Evolutionary conservation across 2,888 invertebrate species (phyloP), one percentile per base, ranked within the genome.

Genomic region (Mythimna loreyi): DNA sequence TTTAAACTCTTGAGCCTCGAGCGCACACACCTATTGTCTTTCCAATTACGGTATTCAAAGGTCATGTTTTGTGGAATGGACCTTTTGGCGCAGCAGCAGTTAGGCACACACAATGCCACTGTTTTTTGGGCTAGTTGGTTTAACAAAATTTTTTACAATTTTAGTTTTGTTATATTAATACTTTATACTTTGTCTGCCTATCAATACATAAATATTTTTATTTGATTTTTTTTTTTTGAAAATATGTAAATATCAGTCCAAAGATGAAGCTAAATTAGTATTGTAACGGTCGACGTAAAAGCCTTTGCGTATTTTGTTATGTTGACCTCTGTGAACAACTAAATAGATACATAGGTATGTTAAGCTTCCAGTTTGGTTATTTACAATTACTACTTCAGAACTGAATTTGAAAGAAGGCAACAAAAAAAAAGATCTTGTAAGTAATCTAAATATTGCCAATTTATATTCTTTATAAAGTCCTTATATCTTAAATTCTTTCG

Each of bases 401-500:
- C 16, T 47, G n/a, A 9, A 25, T 4, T 25, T 11, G 19, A 68
- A 47, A 49, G 1, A 49, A 47, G 11, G 53, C 13, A 56, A 50
- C n/a, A 33, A 45, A 60, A 47, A 59, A 59, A 3, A 13, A 16
- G 65, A 33, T 33, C 33, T 33, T 33, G 7, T 33, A 9, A 33
- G 33, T 67, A 28, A 28, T 28, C 28, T 4, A 28, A 4, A 49
- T 49, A 40, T 13, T 67, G 13, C 16, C 62, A 59, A 47, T 50
- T 70, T 77, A 74, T 63, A 55, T 52, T 28, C 19, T 19, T 43
- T 59, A 60, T 57, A 59, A 50, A 65, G 47, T 68, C 61, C 75
- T 72, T 76, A 73, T 40, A 67, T 84, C 75, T 83, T 75, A 81
- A 84, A 81, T 82, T 75, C 78, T 84, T 85, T 82, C 82, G 84